Conservation (phyloP, 2,797 vertebrate genomes). For the Rhabdomys pumilio region DNA sequence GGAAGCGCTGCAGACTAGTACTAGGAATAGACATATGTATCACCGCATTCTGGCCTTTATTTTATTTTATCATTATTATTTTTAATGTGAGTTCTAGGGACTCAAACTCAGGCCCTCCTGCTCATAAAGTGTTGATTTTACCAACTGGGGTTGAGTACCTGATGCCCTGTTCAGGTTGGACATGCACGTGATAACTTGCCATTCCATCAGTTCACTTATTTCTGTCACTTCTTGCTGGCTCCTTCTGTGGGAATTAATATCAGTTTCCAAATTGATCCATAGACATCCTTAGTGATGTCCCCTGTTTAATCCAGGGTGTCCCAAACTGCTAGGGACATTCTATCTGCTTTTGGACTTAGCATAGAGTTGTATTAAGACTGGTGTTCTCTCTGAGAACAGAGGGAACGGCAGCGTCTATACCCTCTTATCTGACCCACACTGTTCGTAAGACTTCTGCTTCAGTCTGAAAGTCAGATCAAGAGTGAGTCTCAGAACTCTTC, state of each 20-base stretch:
- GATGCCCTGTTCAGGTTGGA: not conserved
- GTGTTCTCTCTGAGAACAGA: not conserved
- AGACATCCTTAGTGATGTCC: not conserved
- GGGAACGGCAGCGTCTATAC: not conserved
- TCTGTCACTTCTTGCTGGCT: not conserved
- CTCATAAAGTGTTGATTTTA: not conserved
- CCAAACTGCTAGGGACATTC: not conserved
- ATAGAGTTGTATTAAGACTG: not conserved
- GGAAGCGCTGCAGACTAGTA: not conserved
- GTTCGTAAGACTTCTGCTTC: not conserved
- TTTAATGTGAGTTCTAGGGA: not conserved
- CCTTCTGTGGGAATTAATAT: not conserved
- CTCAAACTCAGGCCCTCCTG: not conserved
- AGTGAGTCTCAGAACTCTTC: not conserved
- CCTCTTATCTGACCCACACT: not conserved
- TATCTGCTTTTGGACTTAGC: not conserved
- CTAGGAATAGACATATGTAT: not conserved
- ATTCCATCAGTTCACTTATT: not conserved
- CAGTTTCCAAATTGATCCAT: not conserved
- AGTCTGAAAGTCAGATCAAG: slow-evolving; percentile 10
- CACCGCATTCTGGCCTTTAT: not conserved
- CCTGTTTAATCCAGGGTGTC: not conserved
- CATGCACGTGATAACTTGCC: not conserved
- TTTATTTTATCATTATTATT: not conserved
- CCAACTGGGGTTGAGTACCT: not conserved